Conservation (phyloP, 2,797 vertebrate species). For the Oreonectes daqikongensis region DNA sequence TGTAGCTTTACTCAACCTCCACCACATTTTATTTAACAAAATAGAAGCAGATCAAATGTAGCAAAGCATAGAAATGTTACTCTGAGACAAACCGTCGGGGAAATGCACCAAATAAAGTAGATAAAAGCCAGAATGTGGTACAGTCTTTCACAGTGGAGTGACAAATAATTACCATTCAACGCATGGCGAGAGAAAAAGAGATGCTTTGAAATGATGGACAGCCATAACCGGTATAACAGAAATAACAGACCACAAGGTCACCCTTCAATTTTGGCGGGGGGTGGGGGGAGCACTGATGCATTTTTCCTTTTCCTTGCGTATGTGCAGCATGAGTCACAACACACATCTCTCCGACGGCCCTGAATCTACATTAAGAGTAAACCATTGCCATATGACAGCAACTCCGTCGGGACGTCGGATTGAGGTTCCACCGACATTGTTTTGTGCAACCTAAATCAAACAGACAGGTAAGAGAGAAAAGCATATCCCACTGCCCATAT, state of each 20-base stretch:
- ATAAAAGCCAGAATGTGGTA: conserved; percentile 70
- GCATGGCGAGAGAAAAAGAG: conserved; percentile 44
- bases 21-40: conserved; percentile 84
- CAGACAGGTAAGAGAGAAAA: conserved; percentile 35
- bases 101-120: conserved; percentile 72
- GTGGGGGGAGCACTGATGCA: not conserved
- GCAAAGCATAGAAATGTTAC: conserved; percentile 82
- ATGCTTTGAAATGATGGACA: conserved; percentile 52
- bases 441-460: conserved; percentile 40
- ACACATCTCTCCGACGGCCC: conserved; percentile 21
- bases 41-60: conserved; percentile 82
- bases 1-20: conserved; percentile 73
- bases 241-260: conserved; percentile 67
- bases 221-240: conserved; percentile 57
- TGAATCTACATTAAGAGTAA: conserved; percentile 36
- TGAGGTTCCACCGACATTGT: conserved; percentile 33
- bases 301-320: not conserved
- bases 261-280: conserved; percentile 48
- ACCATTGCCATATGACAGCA: conserved; percentile 39
- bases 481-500: conserved; percentile 18
- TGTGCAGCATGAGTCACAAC: conserved; percentile 28
- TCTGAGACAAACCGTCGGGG: conserved; percentile 74
- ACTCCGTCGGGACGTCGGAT: conserved; percentile 13
- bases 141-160: conserved; percentile 70
- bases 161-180: conserved; percentile 64